Base-by-base conservation (phyloP, 2,888 invertebrate species). In the Embidobia sp. region DNA sequence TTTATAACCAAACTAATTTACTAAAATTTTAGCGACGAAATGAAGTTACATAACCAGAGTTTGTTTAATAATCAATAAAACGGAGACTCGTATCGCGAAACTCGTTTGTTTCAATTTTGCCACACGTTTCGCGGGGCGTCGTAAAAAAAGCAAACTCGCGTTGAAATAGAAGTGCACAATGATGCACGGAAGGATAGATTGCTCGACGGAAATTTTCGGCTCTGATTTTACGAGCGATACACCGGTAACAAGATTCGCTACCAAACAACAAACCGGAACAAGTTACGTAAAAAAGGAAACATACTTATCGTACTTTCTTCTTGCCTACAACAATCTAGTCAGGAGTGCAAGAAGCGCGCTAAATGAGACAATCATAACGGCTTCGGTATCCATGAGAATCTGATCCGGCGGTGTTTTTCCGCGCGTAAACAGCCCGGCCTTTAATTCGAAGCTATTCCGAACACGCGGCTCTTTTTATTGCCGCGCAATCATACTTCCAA, bases 381-480 rank as follows among this genome's bases (percentile, higher is more conserved):
- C 49, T 11, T n/a, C 19, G 10, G 59, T 46, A 42, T 49, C 37
- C 26, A 18, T 37, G 49, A 49, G 57, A 69, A 67, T 48, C 10
- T 40, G 7, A 67, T 48, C 18, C 4, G 6, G 18, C 19, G 16
- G 13, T 0, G 51, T 31, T 44, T 66, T 66, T 53, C 18, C 5
- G 22, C 31, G 15, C 22, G 33, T 16, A 33, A 44, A 51, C 13
- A 42, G 26, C 37, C 27, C 66, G 53, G 18, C 46, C 46, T 40
- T 57, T 69, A 57, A 57, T 57, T 69, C 42, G 11, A 53, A 69
- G 49, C 67, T 40, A 69, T 57, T 27, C 57, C 29, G 26, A 55
- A 33, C 53, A 29, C 16, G 16, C 57, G 22, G 8, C 15, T 1
- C 15, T 57, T 67, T 69, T 69, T 55, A 5, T 46, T 2, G 22